Percentiles rank a stretch among this genome's conserved stretches.
Conservation (phyloP, 64 coral and sea anemone genomes). For the Pachyseris speciosa region DNA sequence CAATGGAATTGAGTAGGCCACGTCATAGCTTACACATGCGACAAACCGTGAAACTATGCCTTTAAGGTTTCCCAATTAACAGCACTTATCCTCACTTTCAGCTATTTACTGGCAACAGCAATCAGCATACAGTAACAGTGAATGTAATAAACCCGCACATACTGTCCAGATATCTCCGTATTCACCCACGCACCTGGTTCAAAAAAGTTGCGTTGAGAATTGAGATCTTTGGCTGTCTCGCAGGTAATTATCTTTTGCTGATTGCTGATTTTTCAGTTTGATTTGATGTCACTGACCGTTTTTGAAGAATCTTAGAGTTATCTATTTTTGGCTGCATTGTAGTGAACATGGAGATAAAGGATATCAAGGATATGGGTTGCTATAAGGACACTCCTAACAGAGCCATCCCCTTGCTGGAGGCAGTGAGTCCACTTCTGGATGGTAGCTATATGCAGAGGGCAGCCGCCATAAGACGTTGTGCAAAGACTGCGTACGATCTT, state of each 20-base stretch:
- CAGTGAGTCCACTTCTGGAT: neutral
- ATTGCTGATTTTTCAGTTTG: no score
- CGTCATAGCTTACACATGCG: no score
- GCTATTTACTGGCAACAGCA: neutral
- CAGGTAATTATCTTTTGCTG: neutral
- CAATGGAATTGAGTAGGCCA: no score
- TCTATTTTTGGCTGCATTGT: neutral
- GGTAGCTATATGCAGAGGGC: conserved; percentile 5
- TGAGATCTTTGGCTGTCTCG: conserved; percentile 18
- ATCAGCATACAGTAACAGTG: neutral
- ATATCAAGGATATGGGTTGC: neutral
- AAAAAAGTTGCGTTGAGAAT: conserved; percentile 8
- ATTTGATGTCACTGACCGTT: no score
- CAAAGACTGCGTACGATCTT: neutral
- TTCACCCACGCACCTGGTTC: conserved; percentile 22
- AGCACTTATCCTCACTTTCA: neutral
- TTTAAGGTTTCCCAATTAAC: no score
- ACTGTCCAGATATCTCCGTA: neutral
- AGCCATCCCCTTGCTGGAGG: neutral
- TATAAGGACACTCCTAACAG: conserved; percentile 8
- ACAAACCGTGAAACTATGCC: no score
- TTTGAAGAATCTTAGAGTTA: no score
- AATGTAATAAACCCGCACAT: neutral
- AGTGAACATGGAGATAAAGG: neutral
- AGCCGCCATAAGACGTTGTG: conserved; percentile 22